Conservation (phyloP, 1,140 invertebrate species). For the Anadara kagoshimensis region DNA sequence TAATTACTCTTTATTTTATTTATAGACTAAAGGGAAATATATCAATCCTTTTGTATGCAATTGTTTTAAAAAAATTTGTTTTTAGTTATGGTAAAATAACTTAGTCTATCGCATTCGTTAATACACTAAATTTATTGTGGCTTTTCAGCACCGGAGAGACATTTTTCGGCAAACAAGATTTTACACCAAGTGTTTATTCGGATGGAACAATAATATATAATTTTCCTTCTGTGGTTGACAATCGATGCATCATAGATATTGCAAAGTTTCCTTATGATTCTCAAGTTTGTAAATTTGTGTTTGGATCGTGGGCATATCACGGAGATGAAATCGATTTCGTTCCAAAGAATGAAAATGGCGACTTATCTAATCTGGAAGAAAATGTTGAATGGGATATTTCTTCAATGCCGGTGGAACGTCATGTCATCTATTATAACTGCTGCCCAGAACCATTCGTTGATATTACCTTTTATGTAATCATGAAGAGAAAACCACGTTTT, state of each 20-base stretch:
- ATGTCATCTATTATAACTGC: conserved; percentile 75
- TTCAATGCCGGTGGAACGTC: conserved; percentile 61
- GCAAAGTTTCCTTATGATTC: conserved; percentile 58
- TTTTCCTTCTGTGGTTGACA: conserved; percentile 97
- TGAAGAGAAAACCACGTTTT: conserved; percentile 59
- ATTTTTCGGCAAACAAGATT: no score
- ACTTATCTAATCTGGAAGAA: conserved; percentile 76
- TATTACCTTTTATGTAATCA: conserved; percentile 53
- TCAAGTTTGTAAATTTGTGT: conserved; percentile 56
- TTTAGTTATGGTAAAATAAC: no score
- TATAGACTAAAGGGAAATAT: no score
- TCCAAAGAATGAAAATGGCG: conserved; percentile 57
- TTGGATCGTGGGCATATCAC: conserved; percentile 56
- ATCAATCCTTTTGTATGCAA: no score
- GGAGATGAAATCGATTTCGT: neutral
- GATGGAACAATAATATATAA: conserved; percentile 97
- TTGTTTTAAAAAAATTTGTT: no score
- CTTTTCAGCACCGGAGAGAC: no score
- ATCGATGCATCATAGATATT: conserved; percentile 77
- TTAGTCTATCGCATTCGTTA: no score
- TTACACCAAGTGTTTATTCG: conserved; percentile 75
- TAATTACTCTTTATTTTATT: no score
- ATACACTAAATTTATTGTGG: no score
- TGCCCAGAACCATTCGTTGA: conserved; percentile 79
- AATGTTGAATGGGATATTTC: conserved; percentile 79